A percentile compares a stretch with the other conserved stretches of the same genome.
Conservation (phyloP, 2,888 invertebrate genomes). For the Pyralis farinalis region DNA sequence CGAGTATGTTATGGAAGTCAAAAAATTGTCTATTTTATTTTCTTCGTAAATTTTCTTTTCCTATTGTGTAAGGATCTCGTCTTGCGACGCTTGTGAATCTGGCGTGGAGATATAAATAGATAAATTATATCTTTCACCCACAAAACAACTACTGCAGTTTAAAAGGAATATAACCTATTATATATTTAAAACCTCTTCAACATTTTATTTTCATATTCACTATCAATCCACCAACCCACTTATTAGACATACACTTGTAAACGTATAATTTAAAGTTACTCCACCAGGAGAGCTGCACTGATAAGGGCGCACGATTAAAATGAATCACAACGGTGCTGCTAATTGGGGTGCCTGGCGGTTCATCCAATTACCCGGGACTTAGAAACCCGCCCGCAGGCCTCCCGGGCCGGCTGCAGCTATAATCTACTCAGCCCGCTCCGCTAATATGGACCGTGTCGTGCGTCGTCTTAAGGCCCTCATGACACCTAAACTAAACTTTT, state of each 20-base stretch:
- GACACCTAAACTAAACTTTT: too few species aligned
- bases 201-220: too few species aligned
- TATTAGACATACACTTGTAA: neutral
- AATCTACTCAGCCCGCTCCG: conserved; percentile 6
- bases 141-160: too few species aligned
- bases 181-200: too few species aligned
- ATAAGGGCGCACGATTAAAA: conserved; percentile 75
- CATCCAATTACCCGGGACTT: conserved; percentile 79
- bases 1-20: too few species aligned
- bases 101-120: too few species aligned
- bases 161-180: too few species aligned
- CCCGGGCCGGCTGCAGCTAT: conserved; percentile 8
- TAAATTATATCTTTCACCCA: too few species aligned
- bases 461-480: neutral
- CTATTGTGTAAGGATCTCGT: too few species aligned
- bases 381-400: conserved; percentile 62
- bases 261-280: conserved; percentile 1
- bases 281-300: conserved; percentile 40
- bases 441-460: conserved; percentile 9
- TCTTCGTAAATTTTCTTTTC: too few species aligned
- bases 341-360: conserved; percentile 69
- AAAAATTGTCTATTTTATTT: too few species aligned
- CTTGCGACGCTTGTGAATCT: too few species aligned
- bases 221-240: neutral
- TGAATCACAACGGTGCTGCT: conserved; percentile 73